These are phyloP conservation scores for Lasioglossum zephyrum DNA, from an alignment of 2,888 invertebrate species.

Conservation along the genomic window DNA sequence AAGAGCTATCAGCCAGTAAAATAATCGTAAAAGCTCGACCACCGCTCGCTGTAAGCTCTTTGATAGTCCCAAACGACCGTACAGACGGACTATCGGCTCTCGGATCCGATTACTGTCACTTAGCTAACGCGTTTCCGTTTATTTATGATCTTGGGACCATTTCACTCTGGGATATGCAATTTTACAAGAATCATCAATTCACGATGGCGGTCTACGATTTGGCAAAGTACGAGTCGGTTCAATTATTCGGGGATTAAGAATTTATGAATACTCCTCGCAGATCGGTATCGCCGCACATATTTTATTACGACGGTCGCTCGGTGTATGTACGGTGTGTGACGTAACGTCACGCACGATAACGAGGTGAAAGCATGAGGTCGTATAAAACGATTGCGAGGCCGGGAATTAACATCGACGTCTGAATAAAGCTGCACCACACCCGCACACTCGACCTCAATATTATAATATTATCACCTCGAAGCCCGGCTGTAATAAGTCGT, in stretches of 20 bases:
- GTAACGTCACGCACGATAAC: not conserved
- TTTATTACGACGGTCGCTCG: not conserved
- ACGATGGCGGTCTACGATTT: not conserved
- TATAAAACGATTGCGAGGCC: slow-evolving; percentile 25
- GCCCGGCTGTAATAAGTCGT: slow-evolving; percentile 65
- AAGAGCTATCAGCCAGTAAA: not conserved
- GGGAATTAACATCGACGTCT: slow-evolving; percentile 29
- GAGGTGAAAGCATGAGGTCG: slow-evolving; percentile 15
- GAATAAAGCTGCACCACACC: slow-evolving; percentile 65
- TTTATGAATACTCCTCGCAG: not conserved
- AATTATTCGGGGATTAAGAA: slow-evolving; percentile 4
- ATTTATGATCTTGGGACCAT: not conserved
- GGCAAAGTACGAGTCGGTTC: not conserved
- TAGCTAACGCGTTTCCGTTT: not conserved
- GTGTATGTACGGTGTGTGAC: not conserved
- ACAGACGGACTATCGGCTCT: not conserved
- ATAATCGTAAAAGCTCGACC: not conserved
- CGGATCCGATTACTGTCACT: slow-evolving; percentile 6
- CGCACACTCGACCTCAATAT: slow-evolving; percentile 72
- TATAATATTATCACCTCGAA: slow-evolving; percentile 74
- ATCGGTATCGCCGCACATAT: not conserved
- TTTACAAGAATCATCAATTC: not conserved
- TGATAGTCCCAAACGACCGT: not conserved
- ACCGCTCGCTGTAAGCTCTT: not conserved
- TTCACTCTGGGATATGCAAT: not conserved